phyloP scores from a whole-genome alignment of 2,797 vertebrate species.

The Botia almorhae region DNA sequence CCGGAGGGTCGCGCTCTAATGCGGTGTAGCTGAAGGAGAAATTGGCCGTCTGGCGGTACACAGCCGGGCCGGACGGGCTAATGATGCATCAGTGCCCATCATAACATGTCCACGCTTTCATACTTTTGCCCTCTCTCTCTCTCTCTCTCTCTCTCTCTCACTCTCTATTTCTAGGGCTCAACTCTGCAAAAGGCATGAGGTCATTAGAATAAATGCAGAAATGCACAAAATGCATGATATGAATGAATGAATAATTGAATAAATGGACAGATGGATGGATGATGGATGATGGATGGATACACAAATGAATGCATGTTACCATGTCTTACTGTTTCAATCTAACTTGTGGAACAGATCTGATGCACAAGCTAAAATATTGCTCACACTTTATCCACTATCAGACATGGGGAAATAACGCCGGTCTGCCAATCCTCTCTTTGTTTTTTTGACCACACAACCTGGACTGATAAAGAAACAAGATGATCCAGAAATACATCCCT shows the following conservation, averaged over 20 bases:
- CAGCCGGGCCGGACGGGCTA: constrained; percentile 44
- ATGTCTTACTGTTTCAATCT: constrained; percentile 40
- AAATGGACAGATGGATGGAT: background rate
- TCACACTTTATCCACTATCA: constrained; percentile 50
- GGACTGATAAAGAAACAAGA: constrained; percentile 54
- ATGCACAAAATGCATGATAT: constrained; percentile 23
- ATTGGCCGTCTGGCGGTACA: constrained; percentile 60
- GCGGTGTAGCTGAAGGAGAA: constrained; percentile 58
- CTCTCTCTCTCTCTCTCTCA: constrained; percentile 13
- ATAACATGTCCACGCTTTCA: constrained; percentile 53
- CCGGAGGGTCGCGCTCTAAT: constrained; percentile 56
- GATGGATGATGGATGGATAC: background rate
- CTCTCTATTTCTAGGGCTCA: constrained; percentile 10
- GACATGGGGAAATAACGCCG: constrained; percentile 41
- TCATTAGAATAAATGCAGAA: constrained; percentile 29
- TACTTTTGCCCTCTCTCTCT: constrained; percentile 33
- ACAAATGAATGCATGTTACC: background rate
- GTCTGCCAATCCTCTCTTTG: constrained; percentile 51
- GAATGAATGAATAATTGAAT: constrained; percentile 5
- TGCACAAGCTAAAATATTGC: constrained; percentile 46
- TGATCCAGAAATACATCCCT: constrained; percentile 47
- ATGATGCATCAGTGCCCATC: constrained; percentile 51
- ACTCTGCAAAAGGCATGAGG: constrained; percentile 19
- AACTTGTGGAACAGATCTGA: constrained; percentile 51
- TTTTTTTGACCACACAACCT: constrained; percentile 45